phyloP scores from a whole-genome alignment of 2,113 vertebrate species.

The Ursus arctos region DNA sequence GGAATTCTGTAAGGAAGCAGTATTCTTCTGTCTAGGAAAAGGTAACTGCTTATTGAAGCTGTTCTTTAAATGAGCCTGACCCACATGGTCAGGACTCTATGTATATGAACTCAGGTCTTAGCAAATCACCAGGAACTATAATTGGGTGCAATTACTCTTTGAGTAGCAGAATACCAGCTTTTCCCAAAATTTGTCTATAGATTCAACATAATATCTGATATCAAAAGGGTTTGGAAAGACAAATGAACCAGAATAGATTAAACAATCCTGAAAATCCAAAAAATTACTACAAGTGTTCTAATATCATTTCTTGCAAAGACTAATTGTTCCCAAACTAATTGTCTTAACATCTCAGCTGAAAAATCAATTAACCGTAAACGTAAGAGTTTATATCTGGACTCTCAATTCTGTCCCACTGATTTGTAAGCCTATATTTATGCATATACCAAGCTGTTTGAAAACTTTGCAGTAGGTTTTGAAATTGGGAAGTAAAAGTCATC shows the following conservation, averaged over 20 bases:
- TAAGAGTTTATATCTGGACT: neutral
- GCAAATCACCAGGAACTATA: constrained; percentile 83
- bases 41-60: constrained; percentile 94
- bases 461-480: neutral
- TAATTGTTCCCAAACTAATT: neutral
- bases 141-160: neutral
- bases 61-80: constrained; percentile 94
- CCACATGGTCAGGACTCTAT: constrained; percentile 87
- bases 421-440: neutral
- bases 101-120: constrained; percentile 94
- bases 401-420: neutral
- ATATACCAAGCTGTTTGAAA: neutral
- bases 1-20: constrained; percentile 90
- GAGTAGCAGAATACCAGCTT: neutral
- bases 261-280: constrained; percentile 7
- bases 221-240: neutral
- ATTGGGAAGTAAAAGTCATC: neutral
- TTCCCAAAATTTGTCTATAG: neutral
- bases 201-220: neutral
- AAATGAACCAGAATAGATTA: neutral
- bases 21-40: constrained; percentile 94
- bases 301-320: neutral
- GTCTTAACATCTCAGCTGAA: neutral
- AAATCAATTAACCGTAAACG: neutral
- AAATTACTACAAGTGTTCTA: neutral